Evolutionary conservation across 1,140 invertebrate species (phyloP).

Genomic region (Akabosia matsudoensis): DNA sequence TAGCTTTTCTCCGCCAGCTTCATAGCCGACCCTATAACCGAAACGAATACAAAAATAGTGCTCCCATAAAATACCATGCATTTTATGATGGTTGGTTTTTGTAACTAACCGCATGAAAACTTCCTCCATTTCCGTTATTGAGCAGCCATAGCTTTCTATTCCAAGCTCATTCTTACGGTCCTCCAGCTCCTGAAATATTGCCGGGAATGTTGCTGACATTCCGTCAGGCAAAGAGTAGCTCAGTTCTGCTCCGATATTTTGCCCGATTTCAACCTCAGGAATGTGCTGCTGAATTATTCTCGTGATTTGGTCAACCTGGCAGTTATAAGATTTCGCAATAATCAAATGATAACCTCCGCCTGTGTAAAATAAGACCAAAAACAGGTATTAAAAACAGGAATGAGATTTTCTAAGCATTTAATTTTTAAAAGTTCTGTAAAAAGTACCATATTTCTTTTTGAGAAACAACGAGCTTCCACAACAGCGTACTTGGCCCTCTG

Average conservation of each 20-base stretch:
- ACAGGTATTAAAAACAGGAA: neutral
- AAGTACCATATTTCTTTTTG: slow-evolving; percentile 58
- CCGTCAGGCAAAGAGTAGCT: slow-evolving; percentile 50
- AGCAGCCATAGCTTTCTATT: slow-evolving; percentile 57
- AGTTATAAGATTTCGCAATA: slow-evolving; percentile 52
- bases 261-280: slow-evolving; percentile 53
- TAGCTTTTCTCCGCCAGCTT: too few species aligned
- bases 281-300: slow-evolving; percentile 53
- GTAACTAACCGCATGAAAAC: slow-evolving; percentile 49
- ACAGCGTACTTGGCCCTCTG: slow-evolving; percentile 57
- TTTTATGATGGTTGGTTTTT: too few species aligned
- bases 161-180: slow-evolving; percentile 51
- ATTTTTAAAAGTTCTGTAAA: slow-evolving; percentile 1
- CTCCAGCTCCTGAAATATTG: slow-evolving; percentile 56
- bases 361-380: slow-evolving; percentile 28
- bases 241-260: slow-evolving; percentile 55
- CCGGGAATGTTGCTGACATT: slow-evolving; percentile 47
- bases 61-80: neutral
- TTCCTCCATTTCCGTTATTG: slow-evolving; percentile 48
- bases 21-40: too few species aligned
- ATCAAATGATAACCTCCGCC: slow-evolving; percentile 59
- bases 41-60: neutral
- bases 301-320: slow-evolving; percentile 52
- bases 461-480: slow-evolving; percentile 58
- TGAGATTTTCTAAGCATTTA: neutral